phyloP scores from a whole-genome alignment of 2,113 vertebrate species.

The Corvus cornix region DNA sequence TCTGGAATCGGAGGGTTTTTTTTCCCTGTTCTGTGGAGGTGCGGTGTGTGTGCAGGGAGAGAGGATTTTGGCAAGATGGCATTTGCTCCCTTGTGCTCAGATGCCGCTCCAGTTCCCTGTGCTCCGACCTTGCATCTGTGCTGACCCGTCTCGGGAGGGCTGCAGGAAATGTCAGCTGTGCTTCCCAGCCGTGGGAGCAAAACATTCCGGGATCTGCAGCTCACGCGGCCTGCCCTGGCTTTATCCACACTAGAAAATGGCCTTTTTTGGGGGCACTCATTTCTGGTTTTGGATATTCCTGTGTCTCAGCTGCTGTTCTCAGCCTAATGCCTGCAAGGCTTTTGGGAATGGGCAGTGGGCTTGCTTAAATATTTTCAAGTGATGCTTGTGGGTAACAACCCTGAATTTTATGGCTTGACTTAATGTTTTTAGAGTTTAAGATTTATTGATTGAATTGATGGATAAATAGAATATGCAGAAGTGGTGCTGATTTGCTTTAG shows the following conservation, averaged over 20 bases:
- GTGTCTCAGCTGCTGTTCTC: not conserved
- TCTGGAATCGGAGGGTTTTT: not conserved
- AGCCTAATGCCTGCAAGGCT: not conserved
- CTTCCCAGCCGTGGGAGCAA: fast-evolving
- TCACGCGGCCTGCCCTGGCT: fast-evolving
- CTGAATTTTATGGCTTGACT: not conserved
- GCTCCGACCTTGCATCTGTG: not conserved
- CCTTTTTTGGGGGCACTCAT: not conserved
- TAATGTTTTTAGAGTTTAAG: not conserved
- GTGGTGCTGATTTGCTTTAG: not conserved
- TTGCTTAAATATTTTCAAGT: not conserved
- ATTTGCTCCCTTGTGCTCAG: not conserved
- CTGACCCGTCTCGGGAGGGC: fast-evolving
- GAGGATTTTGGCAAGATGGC: not conserved
- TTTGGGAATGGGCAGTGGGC: not conserved
- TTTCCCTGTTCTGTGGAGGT: fast-evolving
- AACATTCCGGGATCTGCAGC: not conserved
- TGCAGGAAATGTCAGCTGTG: not conserved
- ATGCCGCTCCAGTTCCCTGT: not conserved
- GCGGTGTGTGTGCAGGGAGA: fast-evolving
- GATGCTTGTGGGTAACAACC: not conserved
- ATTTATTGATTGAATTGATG: not conserved
- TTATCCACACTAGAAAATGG: not conserved
- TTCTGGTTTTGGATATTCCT: not conserved
- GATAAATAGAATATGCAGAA: not conserved